phyloP scores from a whole-genome alignment of 1,140 invertebrate species.

The Radopholus similis region DNA sequence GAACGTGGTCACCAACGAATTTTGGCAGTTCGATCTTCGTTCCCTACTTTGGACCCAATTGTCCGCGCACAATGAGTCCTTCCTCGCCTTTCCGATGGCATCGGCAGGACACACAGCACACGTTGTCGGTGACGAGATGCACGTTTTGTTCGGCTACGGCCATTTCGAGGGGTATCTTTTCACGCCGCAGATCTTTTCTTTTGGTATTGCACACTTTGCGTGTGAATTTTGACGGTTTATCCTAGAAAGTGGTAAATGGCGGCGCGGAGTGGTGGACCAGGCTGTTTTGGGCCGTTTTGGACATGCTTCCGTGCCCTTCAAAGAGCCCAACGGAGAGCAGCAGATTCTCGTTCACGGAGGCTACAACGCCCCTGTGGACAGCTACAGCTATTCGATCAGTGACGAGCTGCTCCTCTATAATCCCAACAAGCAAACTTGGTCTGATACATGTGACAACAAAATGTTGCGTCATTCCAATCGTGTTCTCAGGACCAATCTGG shows the following conservation, averaged over 20 bases:
- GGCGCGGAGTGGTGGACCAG: conserved; percentile 33
- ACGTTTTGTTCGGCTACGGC: conserved; percentile 59
- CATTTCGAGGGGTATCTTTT: conserved; percentile 51
- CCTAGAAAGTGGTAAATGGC: conserved; percentile 47
- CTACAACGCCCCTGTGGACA: conserved; percentile 45
- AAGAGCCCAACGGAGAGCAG: conserved; percentile 33
- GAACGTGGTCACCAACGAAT: conserved; percentile 47
- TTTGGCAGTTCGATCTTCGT: conserved; percentile 50
- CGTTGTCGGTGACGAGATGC: conserved; percentile 54
- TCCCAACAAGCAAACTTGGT: conserved; percentile 23
- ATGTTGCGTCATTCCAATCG: not conserved
- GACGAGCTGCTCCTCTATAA: conserved; percentile 47
- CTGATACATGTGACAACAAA: not conserved
- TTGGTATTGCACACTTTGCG: conserved; percentile 33
- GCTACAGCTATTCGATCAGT: conserved; percentile 48
- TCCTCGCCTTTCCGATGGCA: conserved; percentile 40
- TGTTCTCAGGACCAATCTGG: conserved; percentile 33
- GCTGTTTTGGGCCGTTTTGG: conserved; percentile 50
- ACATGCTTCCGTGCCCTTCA: conserved; percentile 48
- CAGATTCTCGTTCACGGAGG: conserved; percentile 47
- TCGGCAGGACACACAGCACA: conserved; percentile 59
- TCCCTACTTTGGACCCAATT: conserved; percentile 37
- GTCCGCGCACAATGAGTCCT: conserved; percentile 21
- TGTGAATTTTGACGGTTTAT: not conserved
- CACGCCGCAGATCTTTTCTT: conserved; percentile 53